phyloP scores from a whole-genome alignment of 2,797 vertebrate genomes.

The Heliangelus exortis region DNA sequence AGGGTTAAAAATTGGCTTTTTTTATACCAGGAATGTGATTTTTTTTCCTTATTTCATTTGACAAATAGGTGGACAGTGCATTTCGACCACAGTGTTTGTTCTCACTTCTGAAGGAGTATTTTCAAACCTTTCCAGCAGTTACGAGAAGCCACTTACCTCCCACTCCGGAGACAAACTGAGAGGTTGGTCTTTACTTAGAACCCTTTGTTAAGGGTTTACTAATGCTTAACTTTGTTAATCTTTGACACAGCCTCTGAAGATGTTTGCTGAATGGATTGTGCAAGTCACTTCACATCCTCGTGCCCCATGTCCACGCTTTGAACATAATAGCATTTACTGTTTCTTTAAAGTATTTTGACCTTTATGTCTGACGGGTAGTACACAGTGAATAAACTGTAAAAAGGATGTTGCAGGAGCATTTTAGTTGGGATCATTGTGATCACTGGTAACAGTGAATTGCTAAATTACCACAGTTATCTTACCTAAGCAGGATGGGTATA shows the following conservation, averaged over 20 bases:
- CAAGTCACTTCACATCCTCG: slow-evolving; percentile 3
- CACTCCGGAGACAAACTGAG: neutral
- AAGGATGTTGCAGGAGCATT: neutral
- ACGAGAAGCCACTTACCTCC: slow-evolving; percentile 27
- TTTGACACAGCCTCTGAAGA: neutral
- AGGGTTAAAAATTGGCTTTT: neutral
- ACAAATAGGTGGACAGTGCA: neutral
- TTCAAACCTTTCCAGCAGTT: slow-evolving; percentile 16
- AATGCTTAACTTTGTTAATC: slow-evolving; percentile 19
- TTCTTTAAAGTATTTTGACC: neutral
- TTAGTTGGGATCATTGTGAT: neutral
- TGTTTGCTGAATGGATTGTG: slow-evolving; percentile 44
- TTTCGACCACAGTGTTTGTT: neutral
- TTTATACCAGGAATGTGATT: neutral
- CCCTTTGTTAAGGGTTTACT: slow-evolving; percentile 32
- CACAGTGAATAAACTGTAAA: neutral
- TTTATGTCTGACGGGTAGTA: neutral
- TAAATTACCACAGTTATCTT: neutral
- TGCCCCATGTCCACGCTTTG: neutral
- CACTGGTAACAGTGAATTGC: neutral
- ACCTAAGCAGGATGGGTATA: neutral
- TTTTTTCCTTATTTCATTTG: neutral
- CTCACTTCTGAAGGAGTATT: slow-evolving; percentile 16
- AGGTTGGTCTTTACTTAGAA: slow-evolving; percentile 28
- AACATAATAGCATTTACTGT: neutral